Evolutionary conservation across 2,797 vertebrate species (phyloP), one percentile per base, ranked within the genome.

Genomic region (Halcyon leucocephala): DNA sequence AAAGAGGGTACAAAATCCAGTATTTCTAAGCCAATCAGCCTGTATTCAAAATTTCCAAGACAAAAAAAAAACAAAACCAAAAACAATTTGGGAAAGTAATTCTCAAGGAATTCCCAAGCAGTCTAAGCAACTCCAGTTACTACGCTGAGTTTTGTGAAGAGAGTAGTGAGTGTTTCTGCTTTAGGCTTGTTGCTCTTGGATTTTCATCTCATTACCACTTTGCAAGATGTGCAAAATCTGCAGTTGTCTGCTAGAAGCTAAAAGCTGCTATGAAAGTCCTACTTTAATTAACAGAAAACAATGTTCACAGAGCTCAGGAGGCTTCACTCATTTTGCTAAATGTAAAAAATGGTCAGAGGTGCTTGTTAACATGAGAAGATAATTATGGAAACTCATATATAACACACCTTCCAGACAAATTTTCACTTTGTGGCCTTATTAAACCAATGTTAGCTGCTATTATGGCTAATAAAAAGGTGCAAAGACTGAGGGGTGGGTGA

Each of bases 231-330:
- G 37, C 37, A 54, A 31, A n/a, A 80, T 71, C 82, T 90, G 44
- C 26, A 65, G 10, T 46, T 81, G 44, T 44, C 69, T 89, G 28
- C 49, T 18, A 42, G 19, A 41, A 91, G 28, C 69, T 72, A 79
- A 64, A 78, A 85, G 28, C 49, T 76, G 60, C 12, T 81, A 49
- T 22, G 35, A 91, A 96, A 96, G 9, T 65, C 37, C 44, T 31
- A 35, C 37, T 92, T 86, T 80, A 89, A 79, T 93, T 77, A 95
- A 82, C 24, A 93, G 31, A 41, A 93, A 93, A 37, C 33, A 66
- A 48, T 12, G 3, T 79, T 92, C 79, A 29, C 52, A 52, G 49
- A 74, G 54, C 54, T 90, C 79, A 93, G 31, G 52, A 41, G 49
- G 41, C 48, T 73, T 89, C 44, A 41, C 48, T 90, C 72, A 51